Base-by-base conservation (phyloP, 1,140 invertebrate genomes). In the Drosophila nasuta region DNA sequence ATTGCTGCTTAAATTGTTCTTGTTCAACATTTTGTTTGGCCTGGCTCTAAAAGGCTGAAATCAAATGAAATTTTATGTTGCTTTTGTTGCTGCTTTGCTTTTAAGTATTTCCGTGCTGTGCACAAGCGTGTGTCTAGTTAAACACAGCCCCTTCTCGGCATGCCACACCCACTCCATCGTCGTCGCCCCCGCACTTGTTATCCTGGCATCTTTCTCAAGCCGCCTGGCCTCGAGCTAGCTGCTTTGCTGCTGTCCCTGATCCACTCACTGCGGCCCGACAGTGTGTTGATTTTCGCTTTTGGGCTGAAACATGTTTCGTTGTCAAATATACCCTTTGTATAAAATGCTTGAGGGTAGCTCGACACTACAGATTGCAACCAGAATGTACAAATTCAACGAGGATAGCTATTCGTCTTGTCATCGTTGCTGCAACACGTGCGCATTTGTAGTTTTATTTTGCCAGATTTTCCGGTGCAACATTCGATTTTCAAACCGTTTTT, bases 211-310 rank as follows among this genome's bases (percentile, higher is more conserved):
- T 75, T 64, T 81, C 65, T 71, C 51, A 51, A 75, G 65, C 46
- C 75, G 73, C 66, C 63, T 63, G 64, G 76, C 83, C 83, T 28
- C 43, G n/a, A 48, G 83, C 80, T 69, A 72, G 46, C 59, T 70
- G 28, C 45, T 66, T 20, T 48, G 30, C 30, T 20, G 43, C 49
- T 52, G 38, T 64, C 58, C 67, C 15, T 15, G 38, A 28, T 48
- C 5, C 25, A 20, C 15, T 28, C 54, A n/a, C 11, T 60, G 66
- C 71, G 59, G 68, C 41, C 7, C 52, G 45, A 11, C 72, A 71
- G 76, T 79, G 79, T 86, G 83, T 80, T 83, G 83, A 83, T 88
- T 82, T 88, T 77, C 43, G 80, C 73, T 80, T 71, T 80, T 66
- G 66, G 68, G 64, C 49, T 63, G 60, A 54, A 80, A 66, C 71